Base-by-base conservation (phyloP, 2,888 invertebrate species). In the Tetragonisca angustula region DNA sequence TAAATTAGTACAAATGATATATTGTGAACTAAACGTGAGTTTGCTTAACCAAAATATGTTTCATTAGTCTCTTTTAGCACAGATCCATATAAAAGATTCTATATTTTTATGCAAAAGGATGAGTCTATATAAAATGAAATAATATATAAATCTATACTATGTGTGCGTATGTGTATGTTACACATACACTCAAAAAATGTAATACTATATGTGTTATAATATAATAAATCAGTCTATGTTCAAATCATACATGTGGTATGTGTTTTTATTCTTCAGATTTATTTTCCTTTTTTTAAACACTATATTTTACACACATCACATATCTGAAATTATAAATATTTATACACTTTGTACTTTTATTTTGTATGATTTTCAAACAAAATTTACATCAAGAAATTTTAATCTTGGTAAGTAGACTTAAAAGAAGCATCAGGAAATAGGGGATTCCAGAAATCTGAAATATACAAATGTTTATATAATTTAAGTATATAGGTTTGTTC, bases 151-250 rank as follows among this genome's bases (percentile, higher is more conserved):
- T 93, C 92, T 94, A 94, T 93, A 88, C 92, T 93, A 91, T 92
- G 93, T 94, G 56, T n/a, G 56, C 24, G n/a, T n/a, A 15, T 59
- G 56, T 59, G 56, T 59, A 2, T 59, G 56, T 59, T 59, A 59
- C 56, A 59, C 56, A 59, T 56, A 56, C 94, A 93, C 87, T 92
- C 91, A 90, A 92, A 92, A 90, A n/a, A 59, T 93, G 93, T 93
- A 90, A 90, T 89, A 90, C 88, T 92, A 93, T 93, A 93, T 92
- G 93, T 94, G 93, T 94, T 94, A 93, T 94, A 90, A 92, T 91
- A 92, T 92, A 94, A 94, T 94, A 94, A 94, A 94, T 92, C 90
- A 92, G 90, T 94, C 92, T 93, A 94, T 93, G 93, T 93, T 93
- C 91, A 92, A 92, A 90, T 86, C 82, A 88, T 69, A 64, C 21